A percentile compares a stretch with the other conserved stretches of the same genome.
Conservation (phyloP, 2,888 invertebrate species). For the Ecliptopera silaceata region DNA sequence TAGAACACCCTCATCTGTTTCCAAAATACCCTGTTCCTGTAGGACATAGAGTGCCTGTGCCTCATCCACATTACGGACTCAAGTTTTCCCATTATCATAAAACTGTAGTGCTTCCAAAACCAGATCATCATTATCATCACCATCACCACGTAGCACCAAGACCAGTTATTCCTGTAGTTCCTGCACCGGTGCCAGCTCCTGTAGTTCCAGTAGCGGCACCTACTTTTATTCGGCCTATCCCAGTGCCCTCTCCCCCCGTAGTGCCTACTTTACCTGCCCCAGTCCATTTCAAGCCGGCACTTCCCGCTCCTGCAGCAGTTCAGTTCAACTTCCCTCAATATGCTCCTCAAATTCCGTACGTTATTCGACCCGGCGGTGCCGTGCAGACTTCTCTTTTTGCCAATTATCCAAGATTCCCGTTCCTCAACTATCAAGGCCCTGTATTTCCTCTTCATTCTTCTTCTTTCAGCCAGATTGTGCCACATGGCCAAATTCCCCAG, state of each 20-base stretch:
- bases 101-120: conserved; percentile 53
- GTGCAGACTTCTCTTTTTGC: conserved; percentile 74
- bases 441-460: conserved; percentile 49
- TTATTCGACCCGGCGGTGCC: conserved; percentile 72
- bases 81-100: conserved; percentile 67
- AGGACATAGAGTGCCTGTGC: conserved; percentile 63
- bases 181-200: conserved; percentile 47
- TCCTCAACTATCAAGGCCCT: conserved; percentile 61
- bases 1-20: conserved; percentile 54
- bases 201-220: conserved; percentile 55
- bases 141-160: conserved; percentile 70
- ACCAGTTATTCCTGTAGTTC: conserved; percentile 61
- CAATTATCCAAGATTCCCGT: conserved; percentile 72
- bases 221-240: conserved; percentile 56
- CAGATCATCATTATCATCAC: conserved; percentile 71
- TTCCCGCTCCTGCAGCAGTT: conserved; percentile 40
- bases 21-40: conserved; percentile 61
- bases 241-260: conserved; percentile 54
- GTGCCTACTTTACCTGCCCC: conserved; percentile 52
- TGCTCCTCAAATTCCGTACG: conserved; percentile 60
- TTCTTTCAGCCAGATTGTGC: conserved; percentile 47
- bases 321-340: conserved; percentile 30
- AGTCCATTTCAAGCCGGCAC: conserved; percentile 53
- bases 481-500: conserved; percentile 51
- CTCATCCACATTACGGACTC: conserved; percentile 67